A percentile compares a stretch with the other conserved stretches of the same genome.
Evolutionary conservation across 2,113 vertebrate genomes (phyloP).

Genomic region (Tetrao urogallus): DNA sequence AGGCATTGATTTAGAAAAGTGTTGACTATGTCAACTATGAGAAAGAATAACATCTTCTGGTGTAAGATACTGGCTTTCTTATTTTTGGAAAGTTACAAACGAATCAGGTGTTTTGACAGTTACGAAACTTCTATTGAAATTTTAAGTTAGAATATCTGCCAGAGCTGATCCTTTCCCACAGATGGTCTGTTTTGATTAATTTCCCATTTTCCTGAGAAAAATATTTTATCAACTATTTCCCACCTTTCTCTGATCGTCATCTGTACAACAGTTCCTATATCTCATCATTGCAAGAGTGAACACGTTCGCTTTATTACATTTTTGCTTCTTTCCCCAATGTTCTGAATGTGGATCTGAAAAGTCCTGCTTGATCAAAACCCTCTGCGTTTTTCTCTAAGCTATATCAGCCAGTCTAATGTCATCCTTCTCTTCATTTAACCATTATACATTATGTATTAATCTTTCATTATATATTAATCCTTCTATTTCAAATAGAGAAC

Average conservation of each 20-base stretch:
- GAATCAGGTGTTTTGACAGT: constrained; percentile 64
- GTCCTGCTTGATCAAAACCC: neutral
- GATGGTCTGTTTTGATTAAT: constrained; percentile 67
- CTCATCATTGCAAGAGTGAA: neutral
- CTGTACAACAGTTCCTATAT: neutral
- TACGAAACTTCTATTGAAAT: constrained; percentile 51
- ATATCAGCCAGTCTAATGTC: neutral
- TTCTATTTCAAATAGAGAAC: neutral
- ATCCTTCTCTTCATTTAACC: neutral
- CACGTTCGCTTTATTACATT: accelerated
- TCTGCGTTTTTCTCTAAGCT: neutral
- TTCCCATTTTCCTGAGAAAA: constrained; percentile 60
- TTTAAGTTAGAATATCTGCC: constrained; percentile 40
- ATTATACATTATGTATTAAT: neutral
- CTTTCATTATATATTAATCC: neutral
- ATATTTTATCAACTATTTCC: constrained; percentile 63
- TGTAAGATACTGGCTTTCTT: constrained; percentile 44
- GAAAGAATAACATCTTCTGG: constrained; percentile 55
- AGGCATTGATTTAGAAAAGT: constrained; percentile 19
- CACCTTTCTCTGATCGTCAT: constrained; percentile 43
- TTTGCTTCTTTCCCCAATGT: neutral
- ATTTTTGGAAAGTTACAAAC: constrained; percentile 37
- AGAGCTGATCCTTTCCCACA: constrained; percentile 60
- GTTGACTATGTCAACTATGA: constrained; percentile 27
- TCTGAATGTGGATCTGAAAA: neutral